Percentiles rank a stretch among this genome's conserved stretches.
Conservation (phyloP, 2,888 invertebrate species). For the Craniophora ligustri region DNA sequence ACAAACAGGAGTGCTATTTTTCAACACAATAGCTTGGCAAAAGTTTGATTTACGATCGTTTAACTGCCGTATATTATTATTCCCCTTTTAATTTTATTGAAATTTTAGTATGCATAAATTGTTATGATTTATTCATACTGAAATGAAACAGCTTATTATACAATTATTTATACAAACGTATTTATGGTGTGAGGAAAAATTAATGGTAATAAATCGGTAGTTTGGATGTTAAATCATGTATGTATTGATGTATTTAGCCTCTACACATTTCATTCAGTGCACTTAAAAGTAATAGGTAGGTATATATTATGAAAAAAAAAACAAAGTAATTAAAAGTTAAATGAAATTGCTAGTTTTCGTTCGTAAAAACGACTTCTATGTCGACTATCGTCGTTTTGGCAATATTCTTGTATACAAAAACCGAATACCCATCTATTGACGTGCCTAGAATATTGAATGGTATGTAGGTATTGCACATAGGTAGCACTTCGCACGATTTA, state of each 20-base stretch:
- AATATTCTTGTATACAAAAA: no score
- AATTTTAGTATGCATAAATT: constrained; percentile 19
- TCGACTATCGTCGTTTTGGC: no score
- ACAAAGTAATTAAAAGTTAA: neutral
- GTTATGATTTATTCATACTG: constrained; percentile 5
- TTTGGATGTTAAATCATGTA: neutral
- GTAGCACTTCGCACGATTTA: constrained; percentile 45
- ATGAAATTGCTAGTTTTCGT: no score
- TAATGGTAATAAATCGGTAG: neutral
- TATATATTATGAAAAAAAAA: no score
- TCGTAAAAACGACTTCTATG: no score
- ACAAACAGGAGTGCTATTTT: constrained; percentile 35
- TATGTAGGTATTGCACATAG: constrained; percentile 23
- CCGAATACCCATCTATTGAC: no score
- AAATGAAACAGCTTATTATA: constrained; percentile 1
- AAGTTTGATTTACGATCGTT: constrained; percentile 35
- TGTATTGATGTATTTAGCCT: neutral
- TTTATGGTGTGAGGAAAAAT: neutral
- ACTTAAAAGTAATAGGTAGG: neutral
- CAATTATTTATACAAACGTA: neutral
- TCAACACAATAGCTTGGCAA: constrained; percentile 26
- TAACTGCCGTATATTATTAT: constrained; percentile 32
- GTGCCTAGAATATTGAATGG: constrained; percentile 25
- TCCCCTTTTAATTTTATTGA: constrained; percentile 17
- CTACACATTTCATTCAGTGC: no score